Base-by-base conservation (phyloP, 2,888 invertebrate genomes). In the Zygaena filipendulae region DNA sequence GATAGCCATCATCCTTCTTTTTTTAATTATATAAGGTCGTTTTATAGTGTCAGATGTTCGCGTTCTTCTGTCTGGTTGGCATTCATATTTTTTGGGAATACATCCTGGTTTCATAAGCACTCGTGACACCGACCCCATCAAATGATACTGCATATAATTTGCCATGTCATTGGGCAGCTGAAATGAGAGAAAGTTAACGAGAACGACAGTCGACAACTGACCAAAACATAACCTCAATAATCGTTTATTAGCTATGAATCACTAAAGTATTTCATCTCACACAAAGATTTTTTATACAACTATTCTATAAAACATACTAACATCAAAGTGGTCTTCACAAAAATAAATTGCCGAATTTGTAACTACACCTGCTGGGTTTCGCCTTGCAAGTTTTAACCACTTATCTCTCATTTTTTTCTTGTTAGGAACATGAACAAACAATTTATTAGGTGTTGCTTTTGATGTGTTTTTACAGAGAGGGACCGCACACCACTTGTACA, bases 91-190 rank as follows among this genome's bases (percentile, higher is more conserved):
- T 21, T 8, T 37, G 8, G 50, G 53, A 1, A 49, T 24, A 36
- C 49, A 52, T 0, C 44, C 51, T 20, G 46, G 42, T 39, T 48
- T 50, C 46, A 50, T 51, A 3, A 44, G 47, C 0, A 55, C 33
- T 26, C 49, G 42, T 13, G 52, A 45, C 2, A 55, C 48, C 0
- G 42, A 38, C 0, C 51, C 53, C 52, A 55, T 55, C 20, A 54
- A 13, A 40, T 43, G 44, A 30, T 55, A 51, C 6, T 45, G 9
- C 41, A 48, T 49, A 33, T 36, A 53, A 40, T 53, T 52, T 4
- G 34, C 43, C 52, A 55, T 52, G 39, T 51, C 48, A 40, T 45
- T 47, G 32, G 49, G 47, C 29, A 52, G 35, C 49, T 50, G 36
- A 7, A 52, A 48, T 7, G 25, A 13, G 4, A 23, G 30, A 27